Conservation (phyloP, 1,140 invertebrate genomes). For the Drosophila bocki region DNA sequence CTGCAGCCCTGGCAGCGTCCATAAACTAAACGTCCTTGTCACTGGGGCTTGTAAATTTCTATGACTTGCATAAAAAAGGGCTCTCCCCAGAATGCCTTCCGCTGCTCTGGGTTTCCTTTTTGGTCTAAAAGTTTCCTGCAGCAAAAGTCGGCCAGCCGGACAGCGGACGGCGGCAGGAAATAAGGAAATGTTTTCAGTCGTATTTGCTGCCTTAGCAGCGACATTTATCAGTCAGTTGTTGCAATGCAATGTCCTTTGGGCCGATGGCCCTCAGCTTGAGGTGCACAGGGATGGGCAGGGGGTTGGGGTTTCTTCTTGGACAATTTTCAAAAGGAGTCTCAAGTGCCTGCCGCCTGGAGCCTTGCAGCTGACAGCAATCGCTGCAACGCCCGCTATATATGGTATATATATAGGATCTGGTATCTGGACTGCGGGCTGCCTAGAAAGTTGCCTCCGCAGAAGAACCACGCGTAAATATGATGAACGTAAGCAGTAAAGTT, state of each 20-base stretch:
- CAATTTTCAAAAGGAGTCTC: conserved; percentile 77
- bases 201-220: conserved; percentile 78
- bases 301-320: conserved; percentile 56
- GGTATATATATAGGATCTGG: conserved; percentile 31
- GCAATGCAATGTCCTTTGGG: conserved; percentile 58
- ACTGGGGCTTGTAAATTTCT: conserved; percentile 81
- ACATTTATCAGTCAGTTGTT: conserved; percentile 83
- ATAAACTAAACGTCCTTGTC: conserved; percentile 79
- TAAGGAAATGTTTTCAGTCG: conserved; percentile 79
- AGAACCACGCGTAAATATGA: conserved; percentile 78
- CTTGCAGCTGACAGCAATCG: conserved; percentile 59
- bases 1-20: conserved; percentile 21
- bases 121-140: conserved; percentile 78
- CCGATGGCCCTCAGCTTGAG: conserved; percentile 35
- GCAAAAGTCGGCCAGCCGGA: conserved; percentile 46
- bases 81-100: conserved; percentile 69
- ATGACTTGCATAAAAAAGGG: conserved; percentile 81
- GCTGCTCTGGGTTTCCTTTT: conserved; percentile 73
- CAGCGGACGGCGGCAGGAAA: conserved; percentile 59
- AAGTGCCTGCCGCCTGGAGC: conserved; percentile 60
- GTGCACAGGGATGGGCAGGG: neutral
- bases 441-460: conserved; percentile 35
- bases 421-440: conserved; percentile 31
- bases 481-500: conserved; percentile 82
- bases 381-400: conserved; percentile 51